A percentile compares a stretch with the other conserved stretches of the same genome.
These are phyloP conservation scores for Okapia johnstoni DNA, from an alignment of 2,113 vertebrate genomes.

Conservation along the genomic window DNA sequence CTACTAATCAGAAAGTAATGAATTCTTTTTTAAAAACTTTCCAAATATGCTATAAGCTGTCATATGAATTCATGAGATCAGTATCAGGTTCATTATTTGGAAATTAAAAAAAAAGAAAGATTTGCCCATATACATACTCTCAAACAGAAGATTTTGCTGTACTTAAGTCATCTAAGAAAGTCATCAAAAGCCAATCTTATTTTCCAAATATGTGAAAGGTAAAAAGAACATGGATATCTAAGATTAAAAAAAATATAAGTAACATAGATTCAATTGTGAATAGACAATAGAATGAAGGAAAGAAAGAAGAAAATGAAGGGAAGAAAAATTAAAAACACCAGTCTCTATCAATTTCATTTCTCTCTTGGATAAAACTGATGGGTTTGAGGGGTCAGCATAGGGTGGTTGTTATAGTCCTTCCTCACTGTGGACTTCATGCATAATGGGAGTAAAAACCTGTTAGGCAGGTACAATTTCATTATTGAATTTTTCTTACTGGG, in stretches of 20 bases:
- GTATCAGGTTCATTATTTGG: background rate
- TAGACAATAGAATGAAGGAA: background rate
- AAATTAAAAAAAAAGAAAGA: background rate
- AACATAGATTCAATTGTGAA: background rate
- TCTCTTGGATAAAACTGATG: background rate
- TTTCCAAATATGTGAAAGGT: background rate
- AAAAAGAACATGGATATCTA: background rate
- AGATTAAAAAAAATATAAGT: background rate
- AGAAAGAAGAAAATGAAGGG: background rate
- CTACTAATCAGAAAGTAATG: background rate
- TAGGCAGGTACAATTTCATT: background rate
- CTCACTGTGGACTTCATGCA: background rate
- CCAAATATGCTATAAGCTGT: background rate
- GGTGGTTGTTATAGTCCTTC: background rate
- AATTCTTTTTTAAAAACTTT: background rate
- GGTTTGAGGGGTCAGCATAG: background rate
- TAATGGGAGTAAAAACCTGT: background rate
- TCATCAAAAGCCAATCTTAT: background rate
- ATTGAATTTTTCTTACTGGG: background rate
- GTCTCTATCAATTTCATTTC: background rate
- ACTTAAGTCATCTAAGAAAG: background rate
- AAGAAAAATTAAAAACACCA: background rate
- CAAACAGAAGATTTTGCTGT: background rate
- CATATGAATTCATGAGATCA: background rate
- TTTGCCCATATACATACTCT: background rate